phyloP scores from a whole-genome alignment of 2,888 invertebrate genomes.

The Nemoura dubitans region DNA sequence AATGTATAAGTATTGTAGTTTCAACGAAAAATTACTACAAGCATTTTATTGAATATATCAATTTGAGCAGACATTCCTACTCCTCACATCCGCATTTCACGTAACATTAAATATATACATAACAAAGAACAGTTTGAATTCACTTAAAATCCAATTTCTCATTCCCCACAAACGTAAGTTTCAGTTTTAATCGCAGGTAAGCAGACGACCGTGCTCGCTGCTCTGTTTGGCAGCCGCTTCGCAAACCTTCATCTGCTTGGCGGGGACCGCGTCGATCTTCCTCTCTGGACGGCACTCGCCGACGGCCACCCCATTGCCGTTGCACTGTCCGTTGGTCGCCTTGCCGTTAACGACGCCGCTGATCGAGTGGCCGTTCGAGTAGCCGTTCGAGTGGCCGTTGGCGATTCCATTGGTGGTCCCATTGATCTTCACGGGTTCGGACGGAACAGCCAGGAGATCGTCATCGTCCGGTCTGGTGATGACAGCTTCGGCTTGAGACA shows the following conservation, averaged over 20 bases:
- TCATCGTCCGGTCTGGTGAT: slow-evolving; percentile 38
- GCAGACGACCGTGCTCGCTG: no score
- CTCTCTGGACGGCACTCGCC: background rate
- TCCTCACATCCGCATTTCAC: no score
- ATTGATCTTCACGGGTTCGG: background rate
- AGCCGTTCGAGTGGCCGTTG: background rate
- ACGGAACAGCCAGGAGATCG: background rate
- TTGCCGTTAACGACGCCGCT: background rate
- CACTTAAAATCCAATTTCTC: no score
- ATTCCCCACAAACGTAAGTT: no score
- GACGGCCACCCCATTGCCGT: background rate
- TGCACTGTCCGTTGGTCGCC: background rate
- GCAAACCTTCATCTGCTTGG: background rate
- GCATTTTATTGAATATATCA: no score
- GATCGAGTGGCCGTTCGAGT: background rate
- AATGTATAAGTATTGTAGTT: no score
- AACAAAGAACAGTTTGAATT: no score
- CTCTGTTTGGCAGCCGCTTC: background rate
- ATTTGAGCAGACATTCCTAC: no score
- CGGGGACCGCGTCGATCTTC: background rate
- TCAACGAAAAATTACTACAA: no score
- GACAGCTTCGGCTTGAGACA: slow-evolving; percentile 63
- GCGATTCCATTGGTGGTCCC: background rate
- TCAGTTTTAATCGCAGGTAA: no score
- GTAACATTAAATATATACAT: no score